phyloP scores from a whole-genome alignment of 2,113 vertebrate species.

The Ammodytes marinus region DNA sequence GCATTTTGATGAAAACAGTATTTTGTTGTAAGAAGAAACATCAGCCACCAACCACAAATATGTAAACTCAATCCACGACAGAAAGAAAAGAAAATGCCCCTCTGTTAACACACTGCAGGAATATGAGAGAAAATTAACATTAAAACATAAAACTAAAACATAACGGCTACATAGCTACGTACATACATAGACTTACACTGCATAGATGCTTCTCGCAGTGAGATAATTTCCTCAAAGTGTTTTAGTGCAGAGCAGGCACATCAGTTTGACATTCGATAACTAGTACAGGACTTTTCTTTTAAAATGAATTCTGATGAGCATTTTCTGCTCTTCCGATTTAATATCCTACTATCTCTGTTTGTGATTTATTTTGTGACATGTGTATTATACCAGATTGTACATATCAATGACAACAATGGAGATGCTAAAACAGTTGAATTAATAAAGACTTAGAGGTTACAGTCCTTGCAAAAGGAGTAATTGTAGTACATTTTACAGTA shows the following conservation, averaged over 20 bases:
- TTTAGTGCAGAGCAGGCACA: slow-evolving; percentile 53
- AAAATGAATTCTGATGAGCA: not conserved
- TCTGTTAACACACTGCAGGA: not conserved
- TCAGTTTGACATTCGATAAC: slow-evolving; percentile 57
- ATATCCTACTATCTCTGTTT: not conserved
- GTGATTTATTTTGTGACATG: not conserved
- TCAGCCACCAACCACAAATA: slow-evolving; percentile 2
- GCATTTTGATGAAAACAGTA: slow-evolving; percentile 26
- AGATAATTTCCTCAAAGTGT: not conserved
- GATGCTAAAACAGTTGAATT: not conserved
- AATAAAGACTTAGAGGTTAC: not conserved
- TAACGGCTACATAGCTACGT: not conserved
- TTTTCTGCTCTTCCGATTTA: slow-evolving; percentile 2
- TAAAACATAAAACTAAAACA: not conserved
- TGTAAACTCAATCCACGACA: slow-evolving; percentile 18
- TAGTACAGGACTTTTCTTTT: slow-evolving; percentile 38
- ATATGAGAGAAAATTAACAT: not conserved
- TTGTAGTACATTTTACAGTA: slow-evolving; percentile 30
- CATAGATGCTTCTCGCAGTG: not conserved
- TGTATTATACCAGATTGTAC: not conserved
- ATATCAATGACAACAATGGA: not conserved
- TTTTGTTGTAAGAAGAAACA: not conserved
- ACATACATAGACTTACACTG: slow-evolving; percentile 22
- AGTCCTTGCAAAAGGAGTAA: not conserved
- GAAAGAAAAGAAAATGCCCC: not conserved